Evolutionary conservation across 2,888 invertebrate genomes (phyloP), one percentile per base, ranked within the genome.

Genomic region (Melanchra persicariae): DNA sequence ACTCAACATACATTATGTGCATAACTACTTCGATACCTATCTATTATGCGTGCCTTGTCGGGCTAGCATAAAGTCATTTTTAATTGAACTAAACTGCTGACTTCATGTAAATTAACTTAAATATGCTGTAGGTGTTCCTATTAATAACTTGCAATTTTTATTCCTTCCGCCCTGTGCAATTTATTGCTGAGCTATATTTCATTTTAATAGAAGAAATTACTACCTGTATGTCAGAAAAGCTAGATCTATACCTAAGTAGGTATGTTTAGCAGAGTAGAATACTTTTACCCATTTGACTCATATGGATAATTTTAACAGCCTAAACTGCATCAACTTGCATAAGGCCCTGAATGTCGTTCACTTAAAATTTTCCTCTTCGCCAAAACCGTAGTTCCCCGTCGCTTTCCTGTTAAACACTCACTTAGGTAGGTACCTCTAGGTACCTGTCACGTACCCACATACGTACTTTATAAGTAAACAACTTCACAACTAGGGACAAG

Each of bases 401-500:
- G 26, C 12, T 75, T 67, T 67, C 76, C 81, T 74, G 67, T n/a
- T 57, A 7, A 10, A 17, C 30, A 65, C 19, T 64, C 30, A 47
- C 37, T 10, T 30, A 12, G 22, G 57, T 61, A 37, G 37, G 66
- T 66, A 66, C 69, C n/a, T 34, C 10, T 12, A 30, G 19, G 30
- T 30, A 47, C 19, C 26, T 51, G 37, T 10, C 22, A 47, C 37
- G 64, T 51, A 43, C 17, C n/a, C 24, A 62, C 34, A 43, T 74
- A 80, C n/a, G 54, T n/a, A 49, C 9, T n/a, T 17, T 26, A 12
- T 26, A 43, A 45, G 47, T 66, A 70, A 81, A 81, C 58, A 76
- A 77, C 26, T 55, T 19, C 15, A 60, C 45, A n/a, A 9, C 40
- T 26, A 45, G 59, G 82, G 82, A 82, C 79, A 82, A 63, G 82